Evolutionary conservation across 2,797 vertebrate genomes (phyloP), one percentile per base, ranked within the genome.

Genomic region (Rhodeus uyekii): DNA sequence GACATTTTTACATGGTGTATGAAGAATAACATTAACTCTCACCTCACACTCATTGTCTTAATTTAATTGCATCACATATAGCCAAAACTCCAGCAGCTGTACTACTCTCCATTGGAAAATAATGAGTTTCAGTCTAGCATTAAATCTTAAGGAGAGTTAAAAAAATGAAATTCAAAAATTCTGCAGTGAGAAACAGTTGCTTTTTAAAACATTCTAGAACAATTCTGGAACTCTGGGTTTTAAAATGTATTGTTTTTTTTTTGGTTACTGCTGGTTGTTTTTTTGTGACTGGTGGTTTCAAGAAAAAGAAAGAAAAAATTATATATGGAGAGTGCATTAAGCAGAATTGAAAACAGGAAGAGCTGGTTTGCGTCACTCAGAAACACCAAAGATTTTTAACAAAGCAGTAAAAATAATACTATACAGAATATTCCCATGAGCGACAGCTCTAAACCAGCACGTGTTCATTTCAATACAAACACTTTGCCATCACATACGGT

Each of bases 401-500:
- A 94, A 94, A 95, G 93, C 94, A 93, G 91, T 95, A 94, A 94
- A 93, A 95, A 96, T 93, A 96, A 95, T 94, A n/a, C n/a, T n/a
- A 96, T 95, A 58, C 72, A 74, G 34, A 74, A 95, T 93, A 96
- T 91, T 91, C 93, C 93, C 90, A 93, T 92, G 92, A 93, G 92
- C 67, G 90, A 91, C 93, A 90, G 92, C 94, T 53, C 81, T 80
- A 76, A 82, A 80, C 86, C 89, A 93, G 92, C 91, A 91, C 89
- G 93, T 94, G 94, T 95, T 95, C 94, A 94, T 94, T 95, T 95
- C 93, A 93, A 95, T 95, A 94, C 92, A 93, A 91, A 94, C 90
- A 94, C 93, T 92, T 68, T 92, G 91, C 93, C 89, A 92, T 95
- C 94, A 94, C 92, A 94, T 92, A 92, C 93, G 92, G 93, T 95